These are phyloP conservation scores for Gorsachius goisagi DNA, from an alignment of 2,113 vertebrate genomes.

Conservation along the genomic window DNA sequence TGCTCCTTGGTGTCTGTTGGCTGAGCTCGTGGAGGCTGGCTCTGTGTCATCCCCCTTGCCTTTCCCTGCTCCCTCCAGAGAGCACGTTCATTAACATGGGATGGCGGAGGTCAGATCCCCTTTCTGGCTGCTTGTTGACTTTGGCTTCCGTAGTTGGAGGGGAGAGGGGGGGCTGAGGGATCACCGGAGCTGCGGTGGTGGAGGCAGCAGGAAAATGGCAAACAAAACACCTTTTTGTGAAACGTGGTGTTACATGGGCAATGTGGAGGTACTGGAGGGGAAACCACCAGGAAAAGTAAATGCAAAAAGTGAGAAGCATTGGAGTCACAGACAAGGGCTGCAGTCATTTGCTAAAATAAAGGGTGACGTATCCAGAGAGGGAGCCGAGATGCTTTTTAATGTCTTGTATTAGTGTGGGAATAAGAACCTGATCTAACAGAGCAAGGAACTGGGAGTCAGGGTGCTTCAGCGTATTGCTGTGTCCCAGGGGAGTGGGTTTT, in stretches of 20 bases:
- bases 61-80: conserved; percentile 39
- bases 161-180: neutral
- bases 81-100: neutral
- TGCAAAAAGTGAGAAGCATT: neutral
- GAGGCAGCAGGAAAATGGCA: neutral
- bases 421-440: neutral
- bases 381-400: neutral
- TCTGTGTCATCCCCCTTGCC: conserved; percentile 48
- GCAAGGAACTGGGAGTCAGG: neutral
- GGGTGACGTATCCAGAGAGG: neutral
- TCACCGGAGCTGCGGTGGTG: neutral
- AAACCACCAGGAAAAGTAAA: neutral
- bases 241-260: neutral
- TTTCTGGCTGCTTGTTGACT: neutral
- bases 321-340: neutral
- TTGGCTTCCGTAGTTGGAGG: neutral
- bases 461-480: neutral
- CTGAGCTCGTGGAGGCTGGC: conserved; percentile 1
- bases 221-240: neutral
- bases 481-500: neutral
- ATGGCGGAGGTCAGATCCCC: neutral
- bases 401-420: neutral
- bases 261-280: neutral
- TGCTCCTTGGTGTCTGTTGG: neutral
- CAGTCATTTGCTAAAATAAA: neutral